Conservation (phyloP, 2,113 vertebrate species). For the Nerophis ophidion region DNA sequence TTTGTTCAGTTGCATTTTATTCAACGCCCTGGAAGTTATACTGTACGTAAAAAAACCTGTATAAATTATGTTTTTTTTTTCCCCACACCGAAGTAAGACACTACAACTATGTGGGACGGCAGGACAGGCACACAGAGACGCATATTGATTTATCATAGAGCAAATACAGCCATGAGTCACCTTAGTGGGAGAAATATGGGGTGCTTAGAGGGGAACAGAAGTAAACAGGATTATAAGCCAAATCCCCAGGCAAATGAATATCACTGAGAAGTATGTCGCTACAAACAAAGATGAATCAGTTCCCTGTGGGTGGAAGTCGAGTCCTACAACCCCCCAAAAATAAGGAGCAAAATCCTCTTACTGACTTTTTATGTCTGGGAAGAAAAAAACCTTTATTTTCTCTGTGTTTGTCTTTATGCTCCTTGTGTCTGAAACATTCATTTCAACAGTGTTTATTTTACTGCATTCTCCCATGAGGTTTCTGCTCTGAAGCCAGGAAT, state of each 20-base stretch:
- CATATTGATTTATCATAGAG: constrained; percentile 29
- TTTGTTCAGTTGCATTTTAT: not conserved
- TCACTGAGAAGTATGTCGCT: constrained; percentile 55
- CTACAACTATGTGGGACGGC: constrained; percentile 25
- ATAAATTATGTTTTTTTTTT: constrained; percentile 36
- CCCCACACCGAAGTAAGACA: constrained; percentile 16
- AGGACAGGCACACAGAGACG: constrained; percentile 15
- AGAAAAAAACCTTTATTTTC: constrained; percentile 17
- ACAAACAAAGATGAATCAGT: constrained; percentile 61
- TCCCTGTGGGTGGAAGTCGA: constrained; percentile 35
- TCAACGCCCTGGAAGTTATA: constrained; percentile 8
- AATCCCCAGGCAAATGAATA: constrained; percentile 59
- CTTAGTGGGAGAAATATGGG: constrained; percentile 60
- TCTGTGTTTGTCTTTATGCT: constrained; percentile 7
- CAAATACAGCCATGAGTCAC: constrained; percentile 62
- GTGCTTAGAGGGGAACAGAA: constrained; percentile 46
- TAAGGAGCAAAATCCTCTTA: constrained; percentile 19
- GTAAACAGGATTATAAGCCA: constrained; percentile 72
- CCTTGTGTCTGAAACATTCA: not conserved
- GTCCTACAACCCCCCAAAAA: constrained; percentile 22
- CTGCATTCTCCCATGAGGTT: constrained; percentile 5
- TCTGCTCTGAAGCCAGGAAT: constrained; percentile 12
- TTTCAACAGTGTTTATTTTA: constrained; percentile 18
- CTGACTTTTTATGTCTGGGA: constrained; percentile 12
- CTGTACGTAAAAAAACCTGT: constrained; percentile 42